A percentile compares a stretch with the other conserved stretches of the same genome.
These are phyloP conservation scores for Euproctis similis DNA, from an alignment of 2,888 invertebrate species.

Conservation along the genomic window DNA sequence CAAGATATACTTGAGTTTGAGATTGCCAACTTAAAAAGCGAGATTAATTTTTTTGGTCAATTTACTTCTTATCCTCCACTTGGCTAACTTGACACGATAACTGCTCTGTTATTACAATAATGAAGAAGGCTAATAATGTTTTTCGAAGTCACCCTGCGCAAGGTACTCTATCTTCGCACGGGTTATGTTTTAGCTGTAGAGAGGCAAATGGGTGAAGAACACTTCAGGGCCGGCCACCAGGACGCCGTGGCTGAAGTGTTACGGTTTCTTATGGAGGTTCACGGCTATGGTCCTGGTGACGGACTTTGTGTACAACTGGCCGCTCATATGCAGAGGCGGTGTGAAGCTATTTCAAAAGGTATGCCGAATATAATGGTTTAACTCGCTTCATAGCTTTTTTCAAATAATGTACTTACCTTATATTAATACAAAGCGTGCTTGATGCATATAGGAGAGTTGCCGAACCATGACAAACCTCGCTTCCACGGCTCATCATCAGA, in stretches of 20 bases:
- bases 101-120: constrained; percentile 26
- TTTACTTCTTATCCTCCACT: constrained; percentile 1
- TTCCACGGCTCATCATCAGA: constrained; percentile 61
- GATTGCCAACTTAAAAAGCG: neutral
- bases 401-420: no score
- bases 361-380: no score
- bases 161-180: constrained; percentile 49
- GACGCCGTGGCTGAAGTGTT: constrained; percentile 94
- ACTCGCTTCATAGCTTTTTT: no score
- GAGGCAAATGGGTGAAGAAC: constrained; percentile 38
- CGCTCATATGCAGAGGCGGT: constrained; percentile 89
- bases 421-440: no score
- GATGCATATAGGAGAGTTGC: constrained; percentile 35
- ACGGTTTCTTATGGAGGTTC: constrained; percentile 90
- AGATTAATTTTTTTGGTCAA: neutral
- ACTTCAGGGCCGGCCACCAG: constrained; percentile 88
- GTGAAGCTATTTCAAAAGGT: constrained; percentile 79
- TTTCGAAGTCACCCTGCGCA: constrained; percentile 42
- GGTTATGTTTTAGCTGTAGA: constrained; percentile 59
- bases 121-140: constrained; percentile 52
- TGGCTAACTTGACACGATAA: constrained; percentile 26
- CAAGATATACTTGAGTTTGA: neutral
- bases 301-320: constrained; percentile 87
- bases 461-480: constrained; percentile 34
- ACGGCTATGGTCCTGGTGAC: constrained; percentile 87